Conservation (phyloP, 2,797 vertebrate species). For the Sebastes goodei region DNA sequence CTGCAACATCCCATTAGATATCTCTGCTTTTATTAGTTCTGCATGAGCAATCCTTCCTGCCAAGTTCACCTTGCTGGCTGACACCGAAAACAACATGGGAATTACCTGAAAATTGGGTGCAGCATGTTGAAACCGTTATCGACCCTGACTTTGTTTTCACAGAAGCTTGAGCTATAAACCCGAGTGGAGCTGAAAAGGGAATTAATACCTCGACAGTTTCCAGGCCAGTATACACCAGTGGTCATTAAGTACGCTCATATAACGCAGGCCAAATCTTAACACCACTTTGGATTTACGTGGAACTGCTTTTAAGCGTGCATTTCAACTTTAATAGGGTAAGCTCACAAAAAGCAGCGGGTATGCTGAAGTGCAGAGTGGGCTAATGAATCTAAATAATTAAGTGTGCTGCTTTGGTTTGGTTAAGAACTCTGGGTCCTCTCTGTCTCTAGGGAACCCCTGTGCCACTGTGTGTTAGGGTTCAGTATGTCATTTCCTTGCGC, state of each 20-base stretch:
- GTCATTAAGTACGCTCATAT: conserved; percentile 29
- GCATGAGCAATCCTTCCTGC: conserved; percentile 18
- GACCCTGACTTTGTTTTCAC: conserved; percentile 18
- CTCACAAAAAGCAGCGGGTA: conserved; percentile 29
- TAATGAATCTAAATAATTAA: conserved; percentile 78
- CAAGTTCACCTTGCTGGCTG: conserved; percentile 40
- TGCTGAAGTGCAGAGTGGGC: conserved; percentile 44
- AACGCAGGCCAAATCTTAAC: conserved; percentile 32
- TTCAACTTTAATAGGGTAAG: conserved; percentile 36
- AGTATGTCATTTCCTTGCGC: conserved; percentile 39
- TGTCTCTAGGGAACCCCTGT: conserved; percentile 49
- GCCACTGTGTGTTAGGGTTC: conserved; percentile 46
- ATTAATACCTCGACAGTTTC: conserved; percentile 41
- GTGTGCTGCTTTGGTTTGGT: conserved; percentile 63
- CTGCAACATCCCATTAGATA: conserved; percentile 4
- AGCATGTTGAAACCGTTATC: conserved; percentile 23
- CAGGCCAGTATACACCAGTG: conserved; percentile 7
- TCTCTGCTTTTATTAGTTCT: conserved; percentile 38
- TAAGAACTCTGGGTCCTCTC: conserved; percentile 52
- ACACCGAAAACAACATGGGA: conserved; percentile 22
- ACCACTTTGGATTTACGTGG: conserved; percentile 34
- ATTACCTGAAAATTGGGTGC: conserved; percentile 47
- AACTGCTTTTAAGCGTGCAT: conserved; percentile 42
- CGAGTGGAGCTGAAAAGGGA: conserved; percentile 24
- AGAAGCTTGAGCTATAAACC: conserved; percentile 36